Base-by-base conservation (phyloP, 2,888 invertebrate genomes). In the Volucella zonaria region DNA sequence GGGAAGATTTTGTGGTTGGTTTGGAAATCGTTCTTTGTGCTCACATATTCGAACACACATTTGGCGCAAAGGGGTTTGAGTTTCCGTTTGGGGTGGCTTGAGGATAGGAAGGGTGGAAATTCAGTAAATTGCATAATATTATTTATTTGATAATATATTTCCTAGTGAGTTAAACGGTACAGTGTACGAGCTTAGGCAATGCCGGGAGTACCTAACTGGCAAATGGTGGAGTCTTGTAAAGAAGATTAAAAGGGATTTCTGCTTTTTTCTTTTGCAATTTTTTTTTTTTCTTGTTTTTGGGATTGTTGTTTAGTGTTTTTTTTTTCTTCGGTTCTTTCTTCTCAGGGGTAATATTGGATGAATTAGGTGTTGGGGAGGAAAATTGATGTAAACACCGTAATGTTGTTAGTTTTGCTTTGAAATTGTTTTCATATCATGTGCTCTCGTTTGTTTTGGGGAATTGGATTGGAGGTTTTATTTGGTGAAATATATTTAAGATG, bases 131-230 rank as follows among this genome's bases (percentile, higher is more conserved):
- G 68, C 42, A 56, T 67, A 58, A 49, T 66, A 61, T 67, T 51
- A 61, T 70, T 54, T 56, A 42, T 70, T 70, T 70, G 77, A 62
- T 68, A 70, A 70, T 54, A 77, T 54, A 68, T 68, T 61, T 51
- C 18, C 47, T 56, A 14, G 42, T 67, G 43, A 47, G 23, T 61
- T 42, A 42, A 15, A 40, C 18, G 51, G 47, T 14, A 14, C 31
- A 38, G 54, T 43, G 67, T 31, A 31, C 31, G 31, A 31, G 31
- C 31, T 6, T 70, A 31, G 77, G 52, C 62, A 62, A 47, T 31
- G 45, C 52, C 52, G 8, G 15, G 8, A 61, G 10, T 61, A 43
- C 11, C 9, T 14, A 58, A 51, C 56, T 66, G 49, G 58, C 54
- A 62, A 70, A 54, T 64, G 42, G n/a, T 14, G 9, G 6, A n/a